Evolutionary conservation across 2,888 invertebrate genomes (phyloP).

Genomic region (Lasioglossum vierecki): DNA sequence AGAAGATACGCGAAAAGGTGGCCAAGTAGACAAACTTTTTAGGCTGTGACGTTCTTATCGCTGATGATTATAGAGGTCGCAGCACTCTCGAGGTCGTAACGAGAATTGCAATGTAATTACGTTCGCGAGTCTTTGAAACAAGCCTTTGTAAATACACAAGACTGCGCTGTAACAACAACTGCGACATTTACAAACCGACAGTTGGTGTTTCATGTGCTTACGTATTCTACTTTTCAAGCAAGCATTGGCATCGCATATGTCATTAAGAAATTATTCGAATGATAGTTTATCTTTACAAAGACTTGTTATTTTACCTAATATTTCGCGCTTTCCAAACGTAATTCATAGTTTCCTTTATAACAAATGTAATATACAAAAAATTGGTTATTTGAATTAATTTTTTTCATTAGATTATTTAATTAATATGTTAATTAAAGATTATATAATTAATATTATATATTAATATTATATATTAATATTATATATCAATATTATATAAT

Average conservation of each 20-base stretch:
- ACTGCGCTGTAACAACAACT: constrained; percentile 31
- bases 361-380: too few species aligned
- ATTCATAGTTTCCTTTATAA: neutral
- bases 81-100: constrained; percentile 7
- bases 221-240: constrained; percentile 13
- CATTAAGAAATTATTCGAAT: neutral
- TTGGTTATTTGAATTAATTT: too few species aligned
- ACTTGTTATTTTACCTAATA: neutral
- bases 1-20: neutral
- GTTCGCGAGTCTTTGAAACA: constrained; percentile 26
- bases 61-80: constrained; percentile 18
- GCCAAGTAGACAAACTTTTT: neutral
- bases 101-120: constrained; percentile 38
- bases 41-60: constrained; percentile 1
- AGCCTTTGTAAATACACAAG: constrained; percentile 38
- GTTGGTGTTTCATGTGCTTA: constrained; percentile 33
- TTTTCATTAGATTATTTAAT: too few species aligned
- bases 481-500: too few species aligned
- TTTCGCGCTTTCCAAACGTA: neutral
- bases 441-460: too few species aligned
- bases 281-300: neutral
- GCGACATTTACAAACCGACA: constrained; percentile 40
- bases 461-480: too few species aligned
- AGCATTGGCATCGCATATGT: neutral
- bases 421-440: too few species aligned